Evolutionary conservation across 2,888 invertebrate species (phyloP).

Genomic region (Pyrochroa serraticornis): DNA sequence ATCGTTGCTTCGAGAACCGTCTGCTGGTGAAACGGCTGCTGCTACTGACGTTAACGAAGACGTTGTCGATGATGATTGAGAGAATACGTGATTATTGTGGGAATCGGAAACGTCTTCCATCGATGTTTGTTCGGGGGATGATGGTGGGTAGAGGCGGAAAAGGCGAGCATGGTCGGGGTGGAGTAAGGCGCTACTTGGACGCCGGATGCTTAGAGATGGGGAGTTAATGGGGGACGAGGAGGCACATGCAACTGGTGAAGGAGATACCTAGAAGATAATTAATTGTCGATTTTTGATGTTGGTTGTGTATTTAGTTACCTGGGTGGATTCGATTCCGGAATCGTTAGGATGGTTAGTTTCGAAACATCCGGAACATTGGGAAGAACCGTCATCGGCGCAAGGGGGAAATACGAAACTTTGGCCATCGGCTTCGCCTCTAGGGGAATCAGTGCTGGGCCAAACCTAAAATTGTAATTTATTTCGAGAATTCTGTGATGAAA

Average conservation of each 20-base stretch:
- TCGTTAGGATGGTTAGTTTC: slow-evolving; percentile 65
- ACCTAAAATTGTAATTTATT: slow-evolving; percentile 57
- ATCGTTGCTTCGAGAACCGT: slow-evolving; percentile 47
- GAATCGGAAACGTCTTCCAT: slow-evolving; percentile 58
- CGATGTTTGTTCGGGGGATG: slow-evolving; percentile 58
- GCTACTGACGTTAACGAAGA: slow-evolving; percentile 64
- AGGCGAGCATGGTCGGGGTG: slow-evolving; percentile 75
- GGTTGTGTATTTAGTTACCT: slow-evolving; percentile 57
- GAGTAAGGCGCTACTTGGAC: slow-evolving; percentile 66
- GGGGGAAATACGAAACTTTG: slow-evolving; percentile 72
- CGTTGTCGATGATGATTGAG: slow-evolving; percentile 64
- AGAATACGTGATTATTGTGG: slow-evolving; percentile 53
- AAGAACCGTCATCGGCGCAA: slow-evolving; percentile 54
- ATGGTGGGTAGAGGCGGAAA: slow-evolving; percentile 57
- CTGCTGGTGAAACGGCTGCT: slow-evolving; percentile 49
- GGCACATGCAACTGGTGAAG: slow-evolving; percentile 58
- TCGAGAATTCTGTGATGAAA: not conserved
- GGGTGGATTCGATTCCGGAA: slow-evolving; percentile 75
- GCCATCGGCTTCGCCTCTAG: slow-evolving; percentile 70
- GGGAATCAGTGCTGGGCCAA: slow-evolving; percentile 76
- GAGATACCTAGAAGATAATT: slow-evolving; percentile 59
- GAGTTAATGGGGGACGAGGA: slow-evolving; percentile 53
- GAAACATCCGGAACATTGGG: slow-evolving; percentile 53
- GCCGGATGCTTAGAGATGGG: slow-evolving; percentile 56
- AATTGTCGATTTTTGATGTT: not conserved